A percentile compares a stretch with the other conserved stretches of the same genome.
Evolutionary conservation across 30 jellyfish, hydroid and myxozoan species (phyloP).

Genomic region (Turritopsis dohrnii): DNA sequence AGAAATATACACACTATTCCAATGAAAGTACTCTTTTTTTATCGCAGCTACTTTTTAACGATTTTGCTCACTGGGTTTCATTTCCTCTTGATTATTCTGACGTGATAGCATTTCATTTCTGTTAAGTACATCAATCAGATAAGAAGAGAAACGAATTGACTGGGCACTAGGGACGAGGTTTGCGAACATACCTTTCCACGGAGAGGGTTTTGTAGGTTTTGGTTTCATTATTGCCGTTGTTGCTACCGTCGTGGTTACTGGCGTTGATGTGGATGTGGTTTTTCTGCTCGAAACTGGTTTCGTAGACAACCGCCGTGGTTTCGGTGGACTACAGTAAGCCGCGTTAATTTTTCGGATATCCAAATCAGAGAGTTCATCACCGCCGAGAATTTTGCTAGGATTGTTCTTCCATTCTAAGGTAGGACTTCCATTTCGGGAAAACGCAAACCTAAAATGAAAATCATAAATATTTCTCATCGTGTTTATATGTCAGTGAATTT

Average conservation of each 20-base stretch:
- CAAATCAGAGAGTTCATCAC: neutral
- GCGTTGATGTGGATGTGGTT: neutral
- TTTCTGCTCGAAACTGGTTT: neutral
- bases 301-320: neutral
- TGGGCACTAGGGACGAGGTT: too few species aligned
- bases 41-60: too few species aligned
- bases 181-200: neutral
- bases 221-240: neutral
- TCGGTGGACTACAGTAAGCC: neutral
- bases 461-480: too few species aligned
- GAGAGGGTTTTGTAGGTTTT: neutral
- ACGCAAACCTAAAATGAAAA: neutral
- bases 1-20: too few species aligned
- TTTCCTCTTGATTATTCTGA: too few species aligned
- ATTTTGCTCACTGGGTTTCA: too few species aligned
- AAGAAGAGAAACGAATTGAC: too few species aligned
- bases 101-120: too few species aligned
- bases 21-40: too few species aligned
- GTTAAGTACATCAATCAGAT: too few species aligned
- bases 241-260: neutral
- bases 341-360: neutral
- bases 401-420: neutral
- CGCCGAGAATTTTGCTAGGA: constrained; percentile 4
- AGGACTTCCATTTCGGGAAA: neutral
- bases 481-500: too few species aligned